Base-by-base conservation (phyloP, 2,113 vertebrate genomes). In the Albula glossodonta region DNA sequence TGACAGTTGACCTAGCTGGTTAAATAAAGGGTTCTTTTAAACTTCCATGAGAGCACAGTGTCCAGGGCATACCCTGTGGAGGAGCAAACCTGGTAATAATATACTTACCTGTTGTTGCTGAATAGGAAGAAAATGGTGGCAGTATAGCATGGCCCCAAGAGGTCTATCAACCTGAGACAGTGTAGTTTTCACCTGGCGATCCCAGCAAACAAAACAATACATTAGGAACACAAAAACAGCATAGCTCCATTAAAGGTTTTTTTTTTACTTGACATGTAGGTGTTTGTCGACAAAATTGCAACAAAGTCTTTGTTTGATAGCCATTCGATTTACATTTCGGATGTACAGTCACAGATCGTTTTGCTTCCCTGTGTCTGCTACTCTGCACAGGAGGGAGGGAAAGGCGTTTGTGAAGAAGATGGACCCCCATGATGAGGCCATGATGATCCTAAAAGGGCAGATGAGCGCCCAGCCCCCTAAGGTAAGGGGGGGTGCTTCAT, bases 371-470 rank as follows among this genome's bases (percentile, higher is more conserved):
- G 60, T 66, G 15, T 19, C 70, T 74, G 70, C 22, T 9, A 31
- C 83, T 56, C n/a, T 10, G 89, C 83, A 80, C 84, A 96, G 95
- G 82, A 93, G 89, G 88, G 97, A 92, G 66, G 95, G 92, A 49
- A 98, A 96, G 88, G 89, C 92, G 84, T 99, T 99, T 66, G 93
- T 91, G 88, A 99, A 96, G 93, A 97, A 92, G 90, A 93, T 93
- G 78, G 97, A 96, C 31, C 95, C 98, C 86, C 98, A 97, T 0
- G 97, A 99, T 86, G 97, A 99, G 91, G 98, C 98, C 87, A 88
- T 99, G 90, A 94, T 95, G 89, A 98, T 99, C 92, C 93, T 99
- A 81, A 97, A 96, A 92, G 95, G 96, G 1, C 97, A 97, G 93
- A 97, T 97, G 94, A 93, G 96, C n/a, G 87, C 7, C 87, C 94